A percentile compares a stretch with the other conserved stretches of the same genome.
Conservation (phyloP, 2,888 invertebrate genomes). For the Taphrorychus bicolor region DNA sequence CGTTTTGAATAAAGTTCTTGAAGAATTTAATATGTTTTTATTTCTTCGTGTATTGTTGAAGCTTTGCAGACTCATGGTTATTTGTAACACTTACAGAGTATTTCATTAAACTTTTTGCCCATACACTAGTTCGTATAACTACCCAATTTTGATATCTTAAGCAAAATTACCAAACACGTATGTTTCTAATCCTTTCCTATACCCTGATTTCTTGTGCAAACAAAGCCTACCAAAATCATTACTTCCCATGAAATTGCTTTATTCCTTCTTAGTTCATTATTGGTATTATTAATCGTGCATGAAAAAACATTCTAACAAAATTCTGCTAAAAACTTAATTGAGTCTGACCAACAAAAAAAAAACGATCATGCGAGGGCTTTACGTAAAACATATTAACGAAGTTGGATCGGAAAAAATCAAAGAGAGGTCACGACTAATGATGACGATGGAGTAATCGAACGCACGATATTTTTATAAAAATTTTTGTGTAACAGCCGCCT, state of each 20-base stretch:
- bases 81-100: too few relatives aligned
- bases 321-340: neutral
- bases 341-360: neutral
- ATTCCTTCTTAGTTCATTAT: neutral
- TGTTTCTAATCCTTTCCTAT: neutral
- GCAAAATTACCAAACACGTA: neutral
- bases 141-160: too few relatives aligned
- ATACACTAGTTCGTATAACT: too few relatives aligned
- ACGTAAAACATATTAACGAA: neutral
- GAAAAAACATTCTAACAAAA: neutral
- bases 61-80: too few relatives aligned
- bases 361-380: neutral
- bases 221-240: neutral
- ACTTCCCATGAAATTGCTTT: neutral
- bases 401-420: neutral
- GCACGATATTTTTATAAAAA: neutral
- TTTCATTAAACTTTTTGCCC: too few relatives aligned
- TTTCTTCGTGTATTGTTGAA: too few relatives aligned
- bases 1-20: too few relatives aligned
- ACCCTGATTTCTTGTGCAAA: neutral
- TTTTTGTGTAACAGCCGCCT: slow-evolving; percentile 1
- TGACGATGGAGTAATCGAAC: neutral
- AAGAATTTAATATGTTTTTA: too few relatives aligned
- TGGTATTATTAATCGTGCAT: neutral
- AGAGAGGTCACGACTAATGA: neutral